Evolutionary conservation across 2,888 invertebrate species (phyloP), one percentile per base, ranked within the genome.

Genomic region (Eristalis pertinax): DNA sequence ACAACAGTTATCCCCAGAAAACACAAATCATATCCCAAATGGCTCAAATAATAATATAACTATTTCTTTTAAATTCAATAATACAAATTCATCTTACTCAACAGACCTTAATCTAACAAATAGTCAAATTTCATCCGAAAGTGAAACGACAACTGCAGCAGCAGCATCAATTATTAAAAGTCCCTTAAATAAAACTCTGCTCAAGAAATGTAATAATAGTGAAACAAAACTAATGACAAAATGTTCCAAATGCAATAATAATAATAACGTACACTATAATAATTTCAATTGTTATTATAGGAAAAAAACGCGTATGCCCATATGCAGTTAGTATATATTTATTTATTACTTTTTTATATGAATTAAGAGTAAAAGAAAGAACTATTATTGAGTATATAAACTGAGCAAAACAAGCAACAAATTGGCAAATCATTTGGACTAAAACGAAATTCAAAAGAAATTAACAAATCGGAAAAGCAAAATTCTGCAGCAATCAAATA

Each of bases 231-330:
- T 80, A 72, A 76, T 84, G 43, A 84, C 68, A 89, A 92, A 92
- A 89, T 92, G 92, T 90, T 91, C 90, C 89, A 92, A 92, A 90
- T 92, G 91, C 90, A 92, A 90, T 89, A 92, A 92, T 86, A 92
- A 92, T 88, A 92, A 92, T 85, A 92, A 92, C 88, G 90, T 90
- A 84, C 92, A 92, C 90, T 92, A 92, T 90, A 92, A 92, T 89
- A 92, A 92, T 90, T 92, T 92, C 87, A 92, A 92, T 91, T 92
- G 92, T 89, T 92, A 92, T 90, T 92, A 92, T 91, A 91, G 92
- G 89, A 92, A 92, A 92, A 92, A 92, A 90, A 91, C 93, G 90
- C 92, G 93, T 91, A 91, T 92, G 91, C 91, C 93, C 91, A 92
- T 92, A 92, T 93, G 93, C 92, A 92, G 93, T 93, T 93, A 93